Percentiles rank a stretch among this genome's conserved stretches.
phyloP scores from a whole-genome alignment of 2,888 invertebrate genomes.

The Apodemia mormo region DNA sequence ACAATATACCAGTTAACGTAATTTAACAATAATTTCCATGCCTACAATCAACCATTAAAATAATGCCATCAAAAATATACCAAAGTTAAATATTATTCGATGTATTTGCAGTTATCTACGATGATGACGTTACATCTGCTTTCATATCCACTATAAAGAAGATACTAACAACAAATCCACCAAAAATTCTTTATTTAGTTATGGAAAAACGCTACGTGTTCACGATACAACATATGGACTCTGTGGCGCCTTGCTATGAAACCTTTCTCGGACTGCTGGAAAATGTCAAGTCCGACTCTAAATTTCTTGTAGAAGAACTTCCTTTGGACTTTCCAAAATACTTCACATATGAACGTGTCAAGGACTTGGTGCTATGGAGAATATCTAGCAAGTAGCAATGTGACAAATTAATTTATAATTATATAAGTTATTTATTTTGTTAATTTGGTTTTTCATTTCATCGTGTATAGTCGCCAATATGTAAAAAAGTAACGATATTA shows the following conservation, averaged over 20 bases:
- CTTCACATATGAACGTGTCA: conserved; percentile 90
- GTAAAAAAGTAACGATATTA: no score
- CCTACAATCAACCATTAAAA: no score
- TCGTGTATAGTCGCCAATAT: no score
- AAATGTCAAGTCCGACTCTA: conserved; percentile 68
- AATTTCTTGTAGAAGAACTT: conserved; percentile 83
- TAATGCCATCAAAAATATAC: no score
- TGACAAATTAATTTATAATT: conserved; percentile 48
- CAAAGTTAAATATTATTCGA: background rate
- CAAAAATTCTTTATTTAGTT: conserved; percentile 87
- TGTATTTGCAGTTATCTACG: conserved; percentile 88
- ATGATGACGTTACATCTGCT: conserved; percentile 89
- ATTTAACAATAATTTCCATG: no score
- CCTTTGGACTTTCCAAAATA: conserved; percentile 89
- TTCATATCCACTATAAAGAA: conserved; percentile 87
- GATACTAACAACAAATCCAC: conserved; percentile 81
- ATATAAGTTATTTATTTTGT: conserved; percentile 33
- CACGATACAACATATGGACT: conserved; percentile 89
- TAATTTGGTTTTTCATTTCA: background rate
- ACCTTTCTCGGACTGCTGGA: conserved; percentile 86
- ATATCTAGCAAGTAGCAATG: conserved; percentile 74
- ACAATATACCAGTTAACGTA: no score
- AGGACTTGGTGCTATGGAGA: conserved; percentile 89
- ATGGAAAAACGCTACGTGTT: conserved; percentile 94
- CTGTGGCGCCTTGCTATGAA: conserved; percentile 93